These are phyloP conservation scores for Festucalex cinctus DNA, from an alignment of 2,113 vertebrate species.

Conservation along the genomic window DNA sequence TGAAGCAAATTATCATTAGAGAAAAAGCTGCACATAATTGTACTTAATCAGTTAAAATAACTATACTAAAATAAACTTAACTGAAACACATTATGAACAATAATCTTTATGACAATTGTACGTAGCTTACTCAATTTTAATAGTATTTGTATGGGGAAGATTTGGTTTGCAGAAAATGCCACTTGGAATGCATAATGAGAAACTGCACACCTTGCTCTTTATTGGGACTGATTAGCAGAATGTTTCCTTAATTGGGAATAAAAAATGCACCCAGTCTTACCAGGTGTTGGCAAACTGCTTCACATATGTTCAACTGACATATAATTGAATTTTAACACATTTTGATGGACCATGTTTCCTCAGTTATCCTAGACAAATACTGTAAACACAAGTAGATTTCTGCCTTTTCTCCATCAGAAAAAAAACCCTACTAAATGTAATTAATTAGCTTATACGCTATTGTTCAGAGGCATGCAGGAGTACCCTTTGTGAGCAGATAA, in stretches of 20 bases:
- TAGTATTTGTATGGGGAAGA: not conserved
- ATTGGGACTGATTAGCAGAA: conserved; percentile 1
- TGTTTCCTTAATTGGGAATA: not conserved
- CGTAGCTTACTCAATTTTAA: not conserved
- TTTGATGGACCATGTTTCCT: not conserved
- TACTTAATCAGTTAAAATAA: not conserved
- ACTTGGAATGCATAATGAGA: not conserved
- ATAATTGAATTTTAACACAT: not conserved
- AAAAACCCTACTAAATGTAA: no score
- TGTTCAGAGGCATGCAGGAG: no score
- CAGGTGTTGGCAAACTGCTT: not conserved
- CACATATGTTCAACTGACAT: not conserved
- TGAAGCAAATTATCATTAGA: not conserved
- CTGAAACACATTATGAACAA: not conserved
- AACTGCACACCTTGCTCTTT: not conserved
- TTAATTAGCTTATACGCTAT: no score
- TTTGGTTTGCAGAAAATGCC: not conserved
- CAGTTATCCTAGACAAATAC: not conserved
- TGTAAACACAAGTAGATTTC: no score
- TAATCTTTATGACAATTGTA: not conserved
- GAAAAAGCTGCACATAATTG: not conserved
- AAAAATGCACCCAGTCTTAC: not conserved
- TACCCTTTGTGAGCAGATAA: no score
- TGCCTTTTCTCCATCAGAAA: no score
- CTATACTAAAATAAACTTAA: not conserved